phyloP scores from a whole-genome alignment of 2,888 invertebrate species.

The Trichacis sp. region DNA sequence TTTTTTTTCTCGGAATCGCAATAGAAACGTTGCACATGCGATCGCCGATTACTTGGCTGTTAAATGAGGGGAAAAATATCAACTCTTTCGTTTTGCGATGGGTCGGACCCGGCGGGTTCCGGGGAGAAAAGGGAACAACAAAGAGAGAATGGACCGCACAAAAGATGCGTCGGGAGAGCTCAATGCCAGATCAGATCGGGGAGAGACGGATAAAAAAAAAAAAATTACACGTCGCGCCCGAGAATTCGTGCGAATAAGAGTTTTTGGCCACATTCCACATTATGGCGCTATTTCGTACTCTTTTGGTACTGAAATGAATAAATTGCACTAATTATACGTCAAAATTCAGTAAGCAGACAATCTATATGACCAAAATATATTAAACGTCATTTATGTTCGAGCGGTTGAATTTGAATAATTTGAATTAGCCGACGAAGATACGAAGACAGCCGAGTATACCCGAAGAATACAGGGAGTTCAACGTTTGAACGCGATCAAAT shows the following conservation, averaged over 20 bases:
- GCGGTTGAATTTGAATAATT: too few relatives aligned
- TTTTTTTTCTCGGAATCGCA: neutral
- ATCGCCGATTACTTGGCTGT: neutral
- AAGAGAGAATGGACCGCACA: slow-evolving; percentile 19
- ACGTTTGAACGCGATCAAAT: too few relatives aligned
- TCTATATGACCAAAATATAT: too few relatives aligned
- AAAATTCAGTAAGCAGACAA: too few relatives aligned
- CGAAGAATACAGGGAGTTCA: too few relatives aligned
- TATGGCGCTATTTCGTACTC: too few relatives aligned
- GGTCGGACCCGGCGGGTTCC: neutral
- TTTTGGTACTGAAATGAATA: too few relatives aligned
- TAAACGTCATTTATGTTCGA: too few relatives aligned
- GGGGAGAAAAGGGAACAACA: slow-evolving; percentile 11
- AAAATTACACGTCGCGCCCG: neutral
- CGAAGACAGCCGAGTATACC: too few relatives aligned
- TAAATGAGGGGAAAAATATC: neutral
- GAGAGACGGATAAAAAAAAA: slow-evolving; percentile 5
- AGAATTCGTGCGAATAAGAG: slow-evolving; percentile 15
- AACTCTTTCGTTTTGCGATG: neutral
- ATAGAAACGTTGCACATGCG: neutral
- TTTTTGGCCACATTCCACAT: too few relatives aligned
- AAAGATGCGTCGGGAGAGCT: slow-evolving; percentile 26
- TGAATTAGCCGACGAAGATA: too few relatives aligned
- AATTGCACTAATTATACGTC: too few relatives aligned
- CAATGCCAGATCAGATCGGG: slow-evolving; percentile 28